These are phyloP conservation scores for Pyrgus malvae DNA, from an alignment of 2,888 invertebrate genomes.

Conservation along the genomic window DNA sequence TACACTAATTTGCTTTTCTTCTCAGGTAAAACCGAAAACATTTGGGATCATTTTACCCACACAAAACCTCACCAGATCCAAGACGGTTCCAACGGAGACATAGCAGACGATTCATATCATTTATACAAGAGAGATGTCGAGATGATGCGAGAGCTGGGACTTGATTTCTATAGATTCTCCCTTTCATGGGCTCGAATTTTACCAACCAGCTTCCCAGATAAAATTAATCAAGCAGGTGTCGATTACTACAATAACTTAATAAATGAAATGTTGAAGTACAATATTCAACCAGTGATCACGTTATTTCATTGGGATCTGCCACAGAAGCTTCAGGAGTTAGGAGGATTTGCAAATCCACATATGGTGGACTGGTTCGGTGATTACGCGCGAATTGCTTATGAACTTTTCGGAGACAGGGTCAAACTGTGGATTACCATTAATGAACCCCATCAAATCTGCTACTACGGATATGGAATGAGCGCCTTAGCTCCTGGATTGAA, in stretches of 20 bases:
- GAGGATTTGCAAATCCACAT: constrained; percentile 73
- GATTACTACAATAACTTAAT: constrained; percentile 70
- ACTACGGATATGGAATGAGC: constrained; percentile 60
- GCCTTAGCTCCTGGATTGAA: constrained; percentile 49
- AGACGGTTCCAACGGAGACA: constrained; percentile 79
- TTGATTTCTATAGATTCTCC: constrained; percentile 80
- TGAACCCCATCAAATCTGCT: constrained; percentile 66
- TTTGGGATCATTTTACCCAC: constrained; percentile 84
- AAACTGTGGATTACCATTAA: constrained; percentile 81
- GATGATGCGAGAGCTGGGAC: constrained; percentile 65
- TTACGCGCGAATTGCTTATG: constrained; percentile 64
- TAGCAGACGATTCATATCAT: constrained; percentile 82
- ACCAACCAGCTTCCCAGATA: constrained; percentile 77
- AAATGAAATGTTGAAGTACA: constrained; percentile 77
- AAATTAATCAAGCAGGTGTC: constrained; percentile 75
- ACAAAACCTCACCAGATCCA: constrained; percentile 62
- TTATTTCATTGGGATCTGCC: constrained; percentile 80
- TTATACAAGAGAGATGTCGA: constrained; percentile 78
- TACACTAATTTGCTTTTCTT: too few relatives aligned
- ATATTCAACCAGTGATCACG: constrained; percentile 82
- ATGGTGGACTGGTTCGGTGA: constrained; percentile 68
- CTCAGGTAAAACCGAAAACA: constrained; percentile 80
- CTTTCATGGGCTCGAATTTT: constrained; percentile 84
- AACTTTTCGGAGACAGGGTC: constrained; percentile 69
- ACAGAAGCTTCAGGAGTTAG: constrained; percentile 72